Base-by-base conservation (phyloP, 2,113 vertebrate species). In the Tricholaema leucomelas region DNA sequence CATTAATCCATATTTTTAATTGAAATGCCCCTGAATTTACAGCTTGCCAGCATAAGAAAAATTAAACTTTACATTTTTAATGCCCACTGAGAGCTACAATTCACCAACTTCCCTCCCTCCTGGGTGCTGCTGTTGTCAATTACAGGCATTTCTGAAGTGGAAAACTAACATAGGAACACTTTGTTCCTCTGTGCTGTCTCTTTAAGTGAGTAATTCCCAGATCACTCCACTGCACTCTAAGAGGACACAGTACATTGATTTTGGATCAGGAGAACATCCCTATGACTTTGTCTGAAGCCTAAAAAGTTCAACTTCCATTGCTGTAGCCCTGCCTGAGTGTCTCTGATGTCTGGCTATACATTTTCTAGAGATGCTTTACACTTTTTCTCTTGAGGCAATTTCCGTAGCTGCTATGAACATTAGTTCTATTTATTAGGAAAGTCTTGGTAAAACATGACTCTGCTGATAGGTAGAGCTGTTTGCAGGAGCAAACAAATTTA, bases 171-270 rank as follows among this genome's bases (percentile, higher is more conserved):
- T 9, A 70, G 24, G 52, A 85, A 71, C 33, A 50, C 27, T 90
- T 86, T 81, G 23, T 82, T 94, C 78, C 40, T 73, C 36, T 54
- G 36, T 48, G 40, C 23, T 88, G 5, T 66, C 73, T 78, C n/a
- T 86, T 92, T 85, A 70, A 35, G 63, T 79, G 33, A 91, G 10
- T 38, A 81, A 88, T 90, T 87, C 81, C 84, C 64, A 64, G 25
- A 48, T 76, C 46, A 50, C 19, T 79, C 19, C 50, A 30, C 6
- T 81, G n/a, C 8, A 23, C 60, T 91, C 63, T 67, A 19, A 76
- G 33, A 74, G 44, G 61, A 84, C 24, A 59, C 3, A 20, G 1
- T 66, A 31, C 31, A n/a, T 59, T 87, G 40, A 10, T n/a, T 93
- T 92, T 33, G 31, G 59, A 73, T n/a, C 40, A 23, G 56, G 33